Evolutionary conservation across 92 coral and sea anemone genomes (phyloP).

Genomic region (Epizoanthus ramosus): DNA sequence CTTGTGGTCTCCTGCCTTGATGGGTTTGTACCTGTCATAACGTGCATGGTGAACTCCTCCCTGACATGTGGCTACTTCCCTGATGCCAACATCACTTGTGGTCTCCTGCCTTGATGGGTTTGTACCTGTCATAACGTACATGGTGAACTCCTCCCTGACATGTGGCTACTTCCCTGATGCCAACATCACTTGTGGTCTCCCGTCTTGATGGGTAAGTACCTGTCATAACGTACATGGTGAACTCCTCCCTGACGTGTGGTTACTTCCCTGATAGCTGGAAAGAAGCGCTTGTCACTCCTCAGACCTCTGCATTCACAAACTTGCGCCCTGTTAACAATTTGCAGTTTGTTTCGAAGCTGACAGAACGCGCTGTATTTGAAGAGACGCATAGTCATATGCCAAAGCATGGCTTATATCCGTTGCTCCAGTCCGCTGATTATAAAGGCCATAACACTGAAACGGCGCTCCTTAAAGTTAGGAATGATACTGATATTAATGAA

Average conservation of each 20-base stretch:
- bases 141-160: not conserved
- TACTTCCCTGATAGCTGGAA: too few relatives aligned
- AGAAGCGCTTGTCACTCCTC: not conserved
- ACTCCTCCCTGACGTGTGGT: not conserved
- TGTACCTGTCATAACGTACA: too few relatives aligned
- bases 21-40: not conserved
- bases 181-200: slow-evolving; percentile 9
- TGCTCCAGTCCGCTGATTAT: not conserved
- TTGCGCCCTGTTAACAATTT: not conserved
- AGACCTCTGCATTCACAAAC: slow-evolving; percentile 17
- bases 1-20: slow-evolving; percentile 2
- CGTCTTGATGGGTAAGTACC: not conserved
- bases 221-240: too few relatives aligned
- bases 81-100: slow-evolving; percentile 23
- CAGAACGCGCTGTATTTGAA: slow-evolving; percentile 18
- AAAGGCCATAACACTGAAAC: too few relatives aligned
- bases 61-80: not conserved
- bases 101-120: slow-evolving; percentile 1
- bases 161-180: not conserved
- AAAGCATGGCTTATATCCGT: slow-evolving; percentile 5
- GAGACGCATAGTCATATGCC: slow-evolving; percentile 13
- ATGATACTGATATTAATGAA: too few relatives aligned
- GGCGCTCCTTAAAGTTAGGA: too few relatives aligned
- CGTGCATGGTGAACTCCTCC: not conserved
- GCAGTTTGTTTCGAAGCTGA: slow-evolving; percentile 11